Evolutionary conservation across 1,140 invertebrate species (phyloP), one percentile per base, ranked within the genome.

Genomic region (Ladona fulva): DNA sequence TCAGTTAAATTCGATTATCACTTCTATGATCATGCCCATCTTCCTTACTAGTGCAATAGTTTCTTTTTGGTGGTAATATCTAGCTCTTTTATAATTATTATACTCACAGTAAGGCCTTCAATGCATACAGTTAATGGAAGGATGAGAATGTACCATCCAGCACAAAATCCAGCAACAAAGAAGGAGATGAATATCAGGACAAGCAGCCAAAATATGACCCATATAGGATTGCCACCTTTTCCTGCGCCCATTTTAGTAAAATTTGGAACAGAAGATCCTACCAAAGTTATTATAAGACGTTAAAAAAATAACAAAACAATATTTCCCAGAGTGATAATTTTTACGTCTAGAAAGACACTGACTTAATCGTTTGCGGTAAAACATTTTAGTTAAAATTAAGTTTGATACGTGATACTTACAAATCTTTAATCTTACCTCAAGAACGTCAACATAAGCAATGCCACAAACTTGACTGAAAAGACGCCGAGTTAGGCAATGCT

Each of bases 121-220:
- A 93, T 89, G 84, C 92, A 94, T 0, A 92, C 92, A 77, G 89
- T 89, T 78, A 94, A 88, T 7, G 90, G 89, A 79, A 91, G 88
- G 0, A 94, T 79, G 22, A 94, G 81, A 59, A 95, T 92, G 85
- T 94, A 95, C 79, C 90, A 86, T 66, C 88, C 87, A 1, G 93
- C 91, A 84, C 92, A 92, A 79, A 95, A 86, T 59, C 88, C 88
- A 16, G 92, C 93, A 25, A 94, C 85, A 83, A 90, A 90, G 82
- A 93, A 92, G 14, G 89, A 89, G 76, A 94, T 83, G 78, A 94
- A 88, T 80, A 94, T 88, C n/a, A 95, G 86, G 77, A 95, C 88
- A 10, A 95, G 81, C 0, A 94, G 86, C 93, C 93, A 95, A 78
- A 95, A 86, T 42, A 95, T 86, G 74, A 90, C 90, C 87, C 90